Conservation (phyloP, 2,888 invertebrate species). For the Yponomeuta plumbellus region DNA sequence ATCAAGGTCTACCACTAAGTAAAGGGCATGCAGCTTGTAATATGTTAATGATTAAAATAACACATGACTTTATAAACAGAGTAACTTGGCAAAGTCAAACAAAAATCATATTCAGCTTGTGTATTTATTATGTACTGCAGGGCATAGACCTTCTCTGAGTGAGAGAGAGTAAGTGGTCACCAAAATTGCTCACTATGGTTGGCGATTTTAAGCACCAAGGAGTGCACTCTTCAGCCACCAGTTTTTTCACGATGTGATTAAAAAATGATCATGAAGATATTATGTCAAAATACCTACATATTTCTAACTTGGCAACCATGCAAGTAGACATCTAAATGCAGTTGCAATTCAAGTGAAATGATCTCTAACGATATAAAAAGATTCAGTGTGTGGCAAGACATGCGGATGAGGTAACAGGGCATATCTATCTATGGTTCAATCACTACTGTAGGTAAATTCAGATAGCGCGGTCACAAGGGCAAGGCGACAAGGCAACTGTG, state of each 20-base stretch:
- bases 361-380: not conserved
- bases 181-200: too few relatives aligned
- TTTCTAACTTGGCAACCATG: not conserved
- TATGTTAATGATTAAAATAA: not conserved
- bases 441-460: not conserved
- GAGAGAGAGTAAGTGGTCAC: too few relatives aligned
- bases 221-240: too few relatives aligned
- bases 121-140: too few relatives aligned
- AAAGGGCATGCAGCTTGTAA: not conserved
- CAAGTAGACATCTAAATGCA: not conserved
- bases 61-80: not conserved
- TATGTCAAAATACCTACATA: not conserved
- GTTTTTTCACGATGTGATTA: too few relatives aligned
- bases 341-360: not conserved
- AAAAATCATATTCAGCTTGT: too few relatives aligned
- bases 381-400: not conserved
- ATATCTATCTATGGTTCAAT: not conserved
- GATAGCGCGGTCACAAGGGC: conserved; percentile 5
- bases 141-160: too few relatives aligned
- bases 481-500: not conserved
- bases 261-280: too few relatives aligned
- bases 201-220: too few relatives aligned
- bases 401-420: conserved; percentile 1
- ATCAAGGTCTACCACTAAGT: not conserved
- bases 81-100: too few relatives aligned